Evolutionary conservation across 2,113 vertebrate species (phyloP), one percentile per base, ranked within the genome.

Genomic region (Chinchilla lanigera): DNA sequence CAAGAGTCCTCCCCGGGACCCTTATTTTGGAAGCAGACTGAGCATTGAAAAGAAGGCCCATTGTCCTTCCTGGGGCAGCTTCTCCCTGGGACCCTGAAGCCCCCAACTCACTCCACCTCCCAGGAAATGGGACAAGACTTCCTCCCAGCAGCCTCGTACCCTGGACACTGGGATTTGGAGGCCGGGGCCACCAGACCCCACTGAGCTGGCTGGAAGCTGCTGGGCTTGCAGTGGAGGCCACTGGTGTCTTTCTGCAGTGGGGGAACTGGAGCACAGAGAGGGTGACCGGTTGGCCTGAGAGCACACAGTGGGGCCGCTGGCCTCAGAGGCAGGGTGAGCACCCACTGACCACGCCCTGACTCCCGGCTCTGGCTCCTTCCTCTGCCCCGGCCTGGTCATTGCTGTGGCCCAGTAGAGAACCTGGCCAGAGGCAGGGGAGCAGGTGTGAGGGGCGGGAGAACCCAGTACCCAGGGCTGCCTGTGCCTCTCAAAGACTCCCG

Each of bases 241-340:
- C 56, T 30, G 33, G 89, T 47, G 77, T 93, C 63, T 80, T 54
- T 69, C 44, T 82, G 44, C 0, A 77, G 58, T 54, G 16, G 63
- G 20, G 52, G 67, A 20, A 11, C 12, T 52, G 38, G 92, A 50
- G 54, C 13, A 7, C 56, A 61, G 71, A 71, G 41, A 52, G 9
- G 28, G 54, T 65, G 47, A 61, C 38, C 4, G 16, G 41, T 17
- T 13, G 56, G 71, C 54, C 33, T 0, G 3, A 58, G 44, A 60
- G 95, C 85, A 30, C 52, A 38, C 6, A 14, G 28, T 0, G 4
- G 4, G 56, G 71, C 14, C 0, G 19, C 54, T n/a, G 0, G 14
- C 38, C n/a, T 17, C 1, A 54, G 63, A 81, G 13, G 33, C 8
- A n/a, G 95, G 54, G 86, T 0, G 0, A 5, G 1, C 6, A 24